phyloP scores from a whole-genome alignment of 2,797 vertebrate genomes.

The Brachyrhaphis roseni region DNA sequence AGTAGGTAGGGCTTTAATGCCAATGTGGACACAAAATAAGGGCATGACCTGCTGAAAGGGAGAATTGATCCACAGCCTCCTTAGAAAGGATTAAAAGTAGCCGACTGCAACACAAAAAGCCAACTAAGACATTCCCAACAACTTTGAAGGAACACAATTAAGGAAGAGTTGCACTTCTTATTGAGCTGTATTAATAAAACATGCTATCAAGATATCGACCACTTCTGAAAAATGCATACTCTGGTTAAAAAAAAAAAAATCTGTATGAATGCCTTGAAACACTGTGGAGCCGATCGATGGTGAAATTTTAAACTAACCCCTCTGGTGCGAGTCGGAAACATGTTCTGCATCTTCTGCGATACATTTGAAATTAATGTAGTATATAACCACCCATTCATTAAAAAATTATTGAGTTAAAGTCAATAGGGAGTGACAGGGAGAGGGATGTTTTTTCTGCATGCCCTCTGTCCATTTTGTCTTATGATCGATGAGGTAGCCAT shows the following conservation, averaged over 20 bases:
- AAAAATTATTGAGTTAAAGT: slow-evolving; percentile 62
- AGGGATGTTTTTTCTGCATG: slow-evolving; percentile 49
- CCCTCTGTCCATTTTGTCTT: slow-evolving; percentile 44
- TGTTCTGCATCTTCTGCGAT: slow-evolving; percentile 16
- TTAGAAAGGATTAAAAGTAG: slow-evolving; percentile 1
- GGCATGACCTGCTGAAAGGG: not conserved
- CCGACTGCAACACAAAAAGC: not conserved
- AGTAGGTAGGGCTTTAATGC: not conserved
- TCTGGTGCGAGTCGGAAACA: slow-evolving; percentile 21
- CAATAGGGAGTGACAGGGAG: slow-evolving; percentile 55
- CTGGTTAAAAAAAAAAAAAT: slow-evolving; percentile 16
- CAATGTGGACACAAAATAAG: not conserved
- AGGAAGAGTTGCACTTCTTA: slow-evolving; percentile 25
- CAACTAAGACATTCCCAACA: not conserved
- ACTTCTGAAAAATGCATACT: slow-evolving; percentile 31
- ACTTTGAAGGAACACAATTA: slow-evolving; percentile 13
- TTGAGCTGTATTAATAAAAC: slow-evolving; percentile 33
- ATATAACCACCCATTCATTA: slow-evolving; percentile 66
- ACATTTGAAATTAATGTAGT: slow-evolving; percentile 38
- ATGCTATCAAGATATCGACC: slow-evolving; percentile 35
- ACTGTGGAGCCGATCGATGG: slow-evolving; percentile 37
- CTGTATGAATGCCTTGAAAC: slow-evolving; percentile 19
- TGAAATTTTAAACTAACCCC: slow-evolving; percentile 40
- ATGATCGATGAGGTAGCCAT: slow-evolving; percentile 72
- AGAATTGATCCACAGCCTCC: not conserved